Evolutionary conservation across 2,113 vertebrate species (phyloP).

Genomic region (Paradoxurus hermaphroditus): DNA sequence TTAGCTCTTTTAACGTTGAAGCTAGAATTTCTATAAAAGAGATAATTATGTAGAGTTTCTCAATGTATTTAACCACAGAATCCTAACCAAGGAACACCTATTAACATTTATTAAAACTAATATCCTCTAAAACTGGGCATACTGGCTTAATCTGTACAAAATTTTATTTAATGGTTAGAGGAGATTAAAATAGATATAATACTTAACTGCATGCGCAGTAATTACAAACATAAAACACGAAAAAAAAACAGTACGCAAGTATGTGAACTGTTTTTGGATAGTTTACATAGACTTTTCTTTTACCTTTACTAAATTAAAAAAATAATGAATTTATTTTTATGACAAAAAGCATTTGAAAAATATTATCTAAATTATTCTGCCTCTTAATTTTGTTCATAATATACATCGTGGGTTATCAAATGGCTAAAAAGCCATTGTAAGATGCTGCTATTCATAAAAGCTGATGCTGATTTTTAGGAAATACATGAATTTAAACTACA

Average conservation of each 20-base stretch:
- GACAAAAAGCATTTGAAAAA: not conserved
- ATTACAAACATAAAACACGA: not conserved
- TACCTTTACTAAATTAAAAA: not conserved
- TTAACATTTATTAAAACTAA: not conserved
- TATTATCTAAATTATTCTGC: not conserved
- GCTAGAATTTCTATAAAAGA: not conserved
- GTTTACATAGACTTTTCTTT: not conserved
- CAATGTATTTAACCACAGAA: not conserved
- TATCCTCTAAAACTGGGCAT: not conserved
- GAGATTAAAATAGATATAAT: conserved; percentile 3
- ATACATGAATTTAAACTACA: not conserved
- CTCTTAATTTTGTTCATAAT: not conserved
- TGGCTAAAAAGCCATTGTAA: not conserved
- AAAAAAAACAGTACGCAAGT: not conserved
- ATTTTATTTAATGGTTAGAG: not conserved
- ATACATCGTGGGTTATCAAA: not conserved
- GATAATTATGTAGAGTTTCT: conserved; percentile 10
- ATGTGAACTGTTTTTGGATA: not conserved
- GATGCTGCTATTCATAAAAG: not conserved
- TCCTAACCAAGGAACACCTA: not conserved
- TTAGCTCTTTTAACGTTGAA: not conserved
- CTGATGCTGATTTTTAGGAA: not conserved
- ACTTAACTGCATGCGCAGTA: not conserved
- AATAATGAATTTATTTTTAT: not conserved
- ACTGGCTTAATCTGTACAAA: not conserved